Evolutionary conservation across 1,140 invertebrate species (phyloP), one percentile per base, ranked within the genome.

Genomic region (Ephestia elutella): DNA sequence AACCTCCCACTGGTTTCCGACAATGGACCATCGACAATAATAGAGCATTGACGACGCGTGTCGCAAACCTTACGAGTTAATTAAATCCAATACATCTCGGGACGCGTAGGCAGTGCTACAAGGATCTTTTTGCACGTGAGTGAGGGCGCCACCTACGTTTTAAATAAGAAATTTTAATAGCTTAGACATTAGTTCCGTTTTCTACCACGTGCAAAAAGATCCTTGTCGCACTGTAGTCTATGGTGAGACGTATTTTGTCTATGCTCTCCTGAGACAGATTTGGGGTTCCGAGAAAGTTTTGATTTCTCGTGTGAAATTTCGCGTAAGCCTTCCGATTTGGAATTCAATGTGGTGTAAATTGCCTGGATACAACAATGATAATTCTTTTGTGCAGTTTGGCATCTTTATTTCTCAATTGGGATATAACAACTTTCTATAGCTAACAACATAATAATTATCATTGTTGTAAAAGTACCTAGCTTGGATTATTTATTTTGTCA

Each of bases 1-100:
- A 68, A 73, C 77, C 82, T 81, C 84, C 82, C 84, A 86, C 82
- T 78, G 84, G 60, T 76, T 73, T 72, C 62, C 73, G 66, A 85
- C 82, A 87, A 87, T 79, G 68, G 73, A 70, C 69, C 63, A 65
- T 72, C 65, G 60, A 82, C 70, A 76, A 81, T 44, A 44, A 44
- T 66, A 70, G 65, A 55, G 71, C 60, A 81, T 80, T 83, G 70
- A 73, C 66, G 57, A 72, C 80, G 81, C 81, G 83, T 84, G 80
- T 80, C 77, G 69, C 64, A 66, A 70, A 78, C 72, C 66, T 75
- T 67, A 73, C 66, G 79, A 85, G 78, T 87, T 85, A 83, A 87
- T 87, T 87, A 87, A 87, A 84, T 82, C 70, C 66, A 63, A 70
- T 44, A 70, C 69, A 70, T 74, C 67, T 73, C 60, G 61, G 57